Conservation (phyloP, 2,113 vertebrate genomes). For the Lamprotornis superbus region DNA sequence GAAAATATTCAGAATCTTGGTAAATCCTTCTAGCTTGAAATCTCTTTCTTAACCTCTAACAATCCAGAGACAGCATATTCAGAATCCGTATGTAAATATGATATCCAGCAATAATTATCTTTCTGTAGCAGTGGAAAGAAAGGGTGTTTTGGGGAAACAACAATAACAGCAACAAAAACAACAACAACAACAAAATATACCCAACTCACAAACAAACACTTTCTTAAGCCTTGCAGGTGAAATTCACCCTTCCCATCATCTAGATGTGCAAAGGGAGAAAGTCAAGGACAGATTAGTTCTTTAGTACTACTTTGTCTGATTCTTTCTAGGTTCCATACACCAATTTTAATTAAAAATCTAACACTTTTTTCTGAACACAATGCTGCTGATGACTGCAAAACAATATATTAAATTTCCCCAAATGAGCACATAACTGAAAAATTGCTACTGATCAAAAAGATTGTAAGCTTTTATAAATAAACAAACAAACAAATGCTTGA, state of each 20-base stretch:
- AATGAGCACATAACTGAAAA: neutral
- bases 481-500: accelerated
- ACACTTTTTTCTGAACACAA: neutral
- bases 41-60: neutral
- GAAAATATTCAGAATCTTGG: neutral
- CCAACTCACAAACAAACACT: neutral
- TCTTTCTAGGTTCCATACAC: too few relatives aligned
- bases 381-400: neutral
- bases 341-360: neutral
- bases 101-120: neutral
- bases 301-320: too few relatives aligned
- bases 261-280: neutral
- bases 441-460: neutral
- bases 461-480: neutral
- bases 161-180: neutral
- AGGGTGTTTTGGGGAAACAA: neutral
- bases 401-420: neutral
- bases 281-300: neutral
- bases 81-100: neutral
- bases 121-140: neutral
- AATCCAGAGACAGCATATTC: neutral
- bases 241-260: neutral
- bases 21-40: neutral
- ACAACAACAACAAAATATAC: too few relatives aligned
- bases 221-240: neutral